Base-by-base conservation (phyloP, 2,113 vertebrate genomes). In the Lathamus discolor region DNA sequence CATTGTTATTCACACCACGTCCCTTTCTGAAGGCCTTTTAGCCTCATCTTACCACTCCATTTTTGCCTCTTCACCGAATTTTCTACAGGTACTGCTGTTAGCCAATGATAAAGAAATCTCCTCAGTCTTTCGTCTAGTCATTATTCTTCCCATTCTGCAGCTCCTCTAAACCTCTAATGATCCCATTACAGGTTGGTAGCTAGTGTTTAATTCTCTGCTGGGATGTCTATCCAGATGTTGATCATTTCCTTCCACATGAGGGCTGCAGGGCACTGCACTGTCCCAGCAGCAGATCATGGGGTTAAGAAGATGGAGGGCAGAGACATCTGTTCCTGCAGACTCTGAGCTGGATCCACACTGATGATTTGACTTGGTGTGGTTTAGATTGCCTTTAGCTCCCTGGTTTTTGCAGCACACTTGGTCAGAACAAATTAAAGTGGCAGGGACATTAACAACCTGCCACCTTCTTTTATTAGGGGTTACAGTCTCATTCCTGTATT, bases 71-170 rank as follows among this genome's bases (percentile, higher is more conserved):
- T 83, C 76, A 27, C 73, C 86, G 75, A 59, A 87, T 94, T 92
- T 93, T 77, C 81, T 83, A 13, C 63, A 91, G 91, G 78, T 92
- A 54, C 61, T 64, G 61, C 85, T 81, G 75, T 81, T 96, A 90
- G 43, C 46, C 73, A 75, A 33, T 4, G 73, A 88, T 90, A 93
- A 94, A 86, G 64, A 94, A 90, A 64, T 86, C 64, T 79, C 92
- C 87, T 63, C n/a, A 88, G 80, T 75, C 85, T 93, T 94, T 73
- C 72, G 66, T 88, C 90, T 96, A 83, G 94, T 93, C 87, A 70
- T 95, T 94, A 88, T 90, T 80, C 67, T 93, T 80, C 29, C 44
- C n/a, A 61, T 93, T 93, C 80, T 79, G 48, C 69, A 76, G 48
- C 86, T 86, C 55, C 69, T 88, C 46, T 63, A 33, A 86, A 67